Evolutionary conservation across 2,113 vertebrate species (phyloP).

Genomic region (Rynchops niger): DNA sequence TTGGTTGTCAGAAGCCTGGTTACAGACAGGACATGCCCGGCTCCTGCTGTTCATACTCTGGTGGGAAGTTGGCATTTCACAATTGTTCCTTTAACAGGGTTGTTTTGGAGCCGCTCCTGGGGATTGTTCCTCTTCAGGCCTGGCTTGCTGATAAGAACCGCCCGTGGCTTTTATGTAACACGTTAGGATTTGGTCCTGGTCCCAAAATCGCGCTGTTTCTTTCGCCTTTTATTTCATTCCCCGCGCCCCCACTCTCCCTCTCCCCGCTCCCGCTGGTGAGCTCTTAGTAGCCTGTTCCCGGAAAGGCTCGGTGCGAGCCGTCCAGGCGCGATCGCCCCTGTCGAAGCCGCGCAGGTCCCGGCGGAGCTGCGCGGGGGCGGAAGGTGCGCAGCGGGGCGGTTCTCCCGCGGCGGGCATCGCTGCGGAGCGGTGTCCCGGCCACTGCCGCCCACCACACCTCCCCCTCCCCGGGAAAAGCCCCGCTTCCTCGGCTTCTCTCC

Average conservation of each 20-base stretch:
- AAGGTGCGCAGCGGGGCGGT: background rate
- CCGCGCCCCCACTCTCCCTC: background rate
- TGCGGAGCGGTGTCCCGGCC: background rate
- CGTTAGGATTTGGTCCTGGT: conserved; percentile 70
- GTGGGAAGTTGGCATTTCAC: conserved; percentile 62
- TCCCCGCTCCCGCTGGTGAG: background rate
- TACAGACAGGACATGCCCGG: conserved; percentile 61
- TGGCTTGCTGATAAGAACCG: conserved; percentile 56
- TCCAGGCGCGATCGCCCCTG: background rate
- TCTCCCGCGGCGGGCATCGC: background rate
- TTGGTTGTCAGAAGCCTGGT: conserved; percentile 49
- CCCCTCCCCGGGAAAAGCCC: background rate
- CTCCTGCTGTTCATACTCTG: conserved; percentile 49
- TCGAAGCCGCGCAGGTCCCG: background rate
- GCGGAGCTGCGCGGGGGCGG: background rate
- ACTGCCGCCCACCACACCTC: background rate
- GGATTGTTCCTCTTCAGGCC: conserved; percentile 58
- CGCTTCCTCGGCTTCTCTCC: background rate
- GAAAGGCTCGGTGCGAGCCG: background rate
- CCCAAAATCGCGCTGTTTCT: conserved; percentile 66
- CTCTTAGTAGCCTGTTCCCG: conserved; percentile 24
- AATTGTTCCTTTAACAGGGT: conserved; percentile 62
- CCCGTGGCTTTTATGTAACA: conserved; percentile 76
- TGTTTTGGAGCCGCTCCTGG: conserved; percentile 63
- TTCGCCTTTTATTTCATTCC: conserved; percentile 58